Conservation (phyloP, 2,113 vertebrate species). For the Scomber scombrus region DNA sequence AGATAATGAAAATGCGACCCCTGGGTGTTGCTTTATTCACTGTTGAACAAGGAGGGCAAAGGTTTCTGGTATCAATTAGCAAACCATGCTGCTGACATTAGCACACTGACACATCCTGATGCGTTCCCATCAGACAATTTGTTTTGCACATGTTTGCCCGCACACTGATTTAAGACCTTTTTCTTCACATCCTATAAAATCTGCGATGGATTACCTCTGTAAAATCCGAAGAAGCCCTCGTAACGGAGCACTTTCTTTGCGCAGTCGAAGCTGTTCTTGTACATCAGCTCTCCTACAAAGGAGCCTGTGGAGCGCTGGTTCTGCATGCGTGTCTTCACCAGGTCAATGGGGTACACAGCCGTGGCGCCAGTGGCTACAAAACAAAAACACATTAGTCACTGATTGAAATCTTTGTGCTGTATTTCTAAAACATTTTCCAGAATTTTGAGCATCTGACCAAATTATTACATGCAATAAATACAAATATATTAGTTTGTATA, state of each 20-base stretch:
- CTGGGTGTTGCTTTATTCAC: constrained; percentile 72
- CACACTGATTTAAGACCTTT: constrained; percentile 5
- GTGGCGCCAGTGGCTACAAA: constrained; percentile 93
- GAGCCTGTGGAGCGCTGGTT: constrained; percentile 94
- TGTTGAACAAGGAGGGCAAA: constrained; percentile 67
- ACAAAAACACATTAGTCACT: constrained; percentile 30
- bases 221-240: constrained; percentile 96
- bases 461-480: background rate
- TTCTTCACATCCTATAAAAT: background rate
- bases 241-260: constrained; percentile 96
- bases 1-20: constrained; percentile 77
- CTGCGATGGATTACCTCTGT: constrained; percentile 88
- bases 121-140: constrained; percentile 44
- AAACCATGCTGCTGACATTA: constrained; percentile 70
- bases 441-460: background rate
- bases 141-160: constrained; percentile 37
- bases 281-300: constrained; percentile 95
- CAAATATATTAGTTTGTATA: background rate
- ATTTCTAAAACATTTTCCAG: background rate
- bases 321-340: constrained; percentile 98
- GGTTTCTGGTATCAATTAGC: constrained; percentile 82
- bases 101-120: constrained; percentile 51
- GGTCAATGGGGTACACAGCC: constrained; percentile 95
- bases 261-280: constrained; percentile 98
- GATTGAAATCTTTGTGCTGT: background rate